Conservation (phyloP, 1,140 invertebrate species). For the Drosophila repletoides region DNA sequence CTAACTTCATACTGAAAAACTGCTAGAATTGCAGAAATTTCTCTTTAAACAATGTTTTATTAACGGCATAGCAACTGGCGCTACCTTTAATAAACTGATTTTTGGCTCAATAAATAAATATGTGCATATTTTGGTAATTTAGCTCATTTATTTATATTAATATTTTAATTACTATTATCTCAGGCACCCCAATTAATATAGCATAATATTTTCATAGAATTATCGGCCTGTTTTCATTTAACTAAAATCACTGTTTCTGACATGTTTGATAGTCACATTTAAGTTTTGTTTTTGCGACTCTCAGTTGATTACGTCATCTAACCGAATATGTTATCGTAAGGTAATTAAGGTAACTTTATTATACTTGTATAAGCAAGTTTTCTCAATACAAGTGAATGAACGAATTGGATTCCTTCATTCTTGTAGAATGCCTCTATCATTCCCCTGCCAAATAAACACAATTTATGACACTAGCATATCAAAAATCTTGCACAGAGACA, state of each 20-base stretch:
- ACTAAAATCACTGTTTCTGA: neutral
- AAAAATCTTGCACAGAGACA: conserved; percentile 31
- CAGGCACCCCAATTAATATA: too few relatives aligned
- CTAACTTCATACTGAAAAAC: too few relatives aligned
- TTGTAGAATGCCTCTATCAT: neutral
- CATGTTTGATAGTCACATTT: conserved; percentile 3
- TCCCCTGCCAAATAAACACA: conserved; percentile 28
- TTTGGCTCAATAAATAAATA: too few relatives aligned
- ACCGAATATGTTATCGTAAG: conserved; percentile 23
- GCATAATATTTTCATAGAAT: neutral
- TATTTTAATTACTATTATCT: too few relatives aligned
- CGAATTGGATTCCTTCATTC: too few relatives aligned
- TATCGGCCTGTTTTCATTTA: neutral
- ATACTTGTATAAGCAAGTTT: conserved; percentile 5
- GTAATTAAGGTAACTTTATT: conserved; percentile 49
- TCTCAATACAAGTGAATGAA: too few relatives aligned
- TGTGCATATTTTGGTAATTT: too few relatives aligned
- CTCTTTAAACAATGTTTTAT: too few relatives aligned
- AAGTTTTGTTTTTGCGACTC: neutral
- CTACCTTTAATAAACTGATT: too few relatives aligned
- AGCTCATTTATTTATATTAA: too few relatives aligned
- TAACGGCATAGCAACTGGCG: too few relatives aligned
- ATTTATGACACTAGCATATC: conserved; percentile 45
- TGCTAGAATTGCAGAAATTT: too few relatives aligned
- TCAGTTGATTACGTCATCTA: conserved; percentile 26